Evolutionary conservation across 2,113 vertebrate genomes (phyloP).

Genomic region (Hyaena hyaena): DNA sequence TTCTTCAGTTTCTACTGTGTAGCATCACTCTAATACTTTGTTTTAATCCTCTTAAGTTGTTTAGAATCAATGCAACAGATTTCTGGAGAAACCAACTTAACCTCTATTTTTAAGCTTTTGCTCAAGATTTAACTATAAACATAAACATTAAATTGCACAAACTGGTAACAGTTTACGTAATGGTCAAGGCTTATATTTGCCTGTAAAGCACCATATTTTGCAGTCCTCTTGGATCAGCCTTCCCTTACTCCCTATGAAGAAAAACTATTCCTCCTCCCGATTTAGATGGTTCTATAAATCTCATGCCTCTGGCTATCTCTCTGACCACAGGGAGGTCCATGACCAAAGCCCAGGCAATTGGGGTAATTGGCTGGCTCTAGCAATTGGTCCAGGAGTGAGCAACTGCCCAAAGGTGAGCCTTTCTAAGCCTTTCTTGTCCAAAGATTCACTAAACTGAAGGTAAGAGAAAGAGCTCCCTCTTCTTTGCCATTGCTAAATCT

Average conservation of each 20-base stretch:
- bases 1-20: neutral
- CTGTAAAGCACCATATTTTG: neutral
- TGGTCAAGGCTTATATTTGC: neutral
- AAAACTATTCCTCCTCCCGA: neutral
- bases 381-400: neutral
- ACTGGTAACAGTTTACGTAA: neutral
- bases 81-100: neutral
- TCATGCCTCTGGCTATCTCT: neutral
- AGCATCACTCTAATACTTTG: neutral
- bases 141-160: neutral
- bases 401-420: neutral
- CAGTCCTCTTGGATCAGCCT: neutral
- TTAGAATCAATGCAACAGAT: neutral
- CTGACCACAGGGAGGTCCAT: neutral
- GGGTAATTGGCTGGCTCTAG: neutral
- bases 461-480: neutral
- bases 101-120: neutral
- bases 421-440: neutral
- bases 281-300: neutral
- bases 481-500: neutral
- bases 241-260: neutral
- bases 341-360: neutral
- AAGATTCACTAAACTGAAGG: neutral
- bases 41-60: constrained; percentile 8
- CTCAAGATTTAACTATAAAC: neutral